Evolutionary conservation across 2,113 vertebrate species (phyloP), one percentile per base, ranked within the genome.

Genomic region (Petromus typicus): DNA sequence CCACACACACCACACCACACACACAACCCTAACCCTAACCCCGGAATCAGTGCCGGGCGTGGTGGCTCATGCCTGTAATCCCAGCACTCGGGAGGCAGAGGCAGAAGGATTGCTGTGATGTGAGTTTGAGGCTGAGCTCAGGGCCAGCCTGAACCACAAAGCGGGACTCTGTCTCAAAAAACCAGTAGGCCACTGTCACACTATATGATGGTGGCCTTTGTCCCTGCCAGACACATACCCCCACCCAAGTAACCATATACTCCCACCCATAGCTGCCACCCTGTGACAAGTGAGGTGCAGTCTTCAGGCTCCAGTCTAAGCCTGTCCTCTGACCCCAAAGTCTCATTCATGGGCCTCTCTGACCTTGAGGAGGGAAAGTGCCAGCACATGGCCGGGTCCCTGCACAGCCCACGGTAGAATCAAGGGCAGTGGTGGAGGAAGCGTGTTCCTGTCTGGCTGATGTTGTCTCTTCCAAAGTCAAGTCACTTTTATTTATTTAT

Each of bases 151-250:
- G n/a, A n/a, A n/a, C n/a, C n/a, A n/a, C n/a, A n/a, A n/a, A n/a
- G n/a, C n/a, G n/a, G n/a, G n/a, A n/a, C n/a, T n/a, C n/a, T n/a
- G n/a, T n/a, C 23, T 61, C 75, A 5, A 66, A 51, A 80, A 73
- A 76, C 11, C 22, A 61, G 79, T 61, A 79, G 66, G n/a, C n/a
- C 3, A 18, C 32, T 4, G 0, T 30, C 45, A 11, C 14, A 16
- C 34, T n/a, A 13, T 1, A 3, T 1, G 6, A 8, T 11, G 2
- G 4, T 32, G 66, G 16, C 12, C 84, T 0, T 0, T 10, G n/a
- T 71, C n/a, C 67, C 66, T 69, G n/a, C 34, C 66, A 69, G 18
- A 34, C 66, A 69, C 7, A n/a, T 37, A 5, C 17, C 9, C 67
- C 20, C 66, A 17, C 34, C 34, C 66, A n/a, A 23, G 9, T 71